Evolutionary conservation across 2,888 invertebrate species (phyloP).

Genomic region (Trisateles emortualis): DNA sequence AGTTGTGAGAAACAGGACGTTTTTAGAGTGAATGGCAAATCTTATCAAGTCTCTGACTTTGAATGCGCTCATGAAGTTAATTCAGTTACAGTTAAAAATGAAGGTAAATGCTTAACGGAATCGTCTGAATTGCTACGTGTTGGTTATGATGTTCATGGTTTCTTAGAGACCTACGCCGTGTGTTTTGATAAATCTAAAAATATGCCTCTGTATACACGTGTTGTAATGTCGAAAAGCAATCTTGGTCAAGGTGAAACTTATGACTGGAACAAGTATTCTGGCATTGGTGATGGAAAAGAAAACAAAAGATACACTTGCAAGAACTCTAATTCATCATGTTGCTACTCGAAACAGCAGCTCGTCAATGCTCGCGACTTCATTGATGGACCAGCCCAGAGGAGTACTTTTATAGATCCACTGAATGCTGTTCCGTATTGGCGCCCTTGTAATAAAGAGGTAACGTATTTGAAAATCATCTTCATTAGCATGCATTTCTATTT

Average conservation of each 20-base stretch:
- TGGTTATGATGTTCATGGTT: constrained; percentile 32
- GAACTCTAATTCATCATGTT: constrained; percentile 20
- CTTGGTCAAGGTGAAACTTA: neutral
- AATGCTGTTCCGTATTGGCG: constrained; percentile 43
- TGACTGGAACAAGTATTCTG: constrained; percentile 31
- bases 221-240: constrained; percentile 15
- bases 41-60: constrained; percentile 35
- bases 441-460: constrained; percentile 33
- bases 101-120: constrained; percentile 27
- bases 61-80: constrained; percentile 29
- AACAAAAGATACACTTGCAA: constrained; percentile 29
- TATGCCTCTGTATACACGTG: constrained; percentile 35
- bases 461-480: too few species aligned
- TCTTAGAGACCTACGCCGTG: constrained; percentile 41
- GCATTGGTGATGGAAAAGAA: constrained; percentile 8
- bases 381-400: constrained; percentile 36
- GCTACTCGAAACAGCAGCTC: constrained; percentile 46
- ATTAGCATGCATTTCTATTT: too few species aligned
- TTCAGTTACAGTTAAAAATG: constrained; percentile 24
- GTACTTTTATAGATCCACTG: constrained; percentile 43
- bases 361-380: constrained; percentile 40
- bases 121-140: constrained; percentile 41
- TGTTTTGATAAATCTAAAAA: constrained; percentile 37
- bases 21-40: constrained; percentile 26
- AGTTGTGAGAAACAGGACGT: constrained; percentile 34